These are phyloP conservation scores for Chrysomallon squamiferum DNA, from an alignment of 1,140 invertebrate genomes.

Conservation along the genomic window DNA sequence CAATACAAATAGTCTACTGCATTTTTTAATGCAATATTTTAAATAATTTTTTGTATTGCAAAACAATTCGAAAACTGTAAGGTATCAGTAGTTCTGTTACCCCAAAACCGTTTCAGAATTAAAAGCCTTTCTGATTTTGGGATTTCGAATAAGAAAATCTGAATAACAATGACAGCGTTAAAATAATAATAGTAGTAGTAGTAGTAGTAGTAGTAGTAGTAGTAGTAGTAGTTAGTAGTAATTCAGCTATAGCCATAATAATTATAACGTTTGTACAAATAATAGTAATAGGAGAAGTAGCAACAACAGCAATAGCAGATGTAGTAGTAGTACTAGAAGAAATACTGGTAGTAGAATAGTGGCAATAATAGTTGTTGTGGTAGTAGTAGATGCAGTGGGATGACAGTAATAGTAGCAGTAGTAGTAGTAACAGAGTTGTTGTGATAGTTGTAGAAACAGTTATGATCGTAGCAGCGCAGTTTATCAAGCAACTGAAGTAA, in stretches of 20 bases:
- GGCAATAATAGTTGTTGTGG: not conserved
- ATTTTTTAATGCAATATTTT: no score
- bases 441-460: no score
- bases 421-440: no score
- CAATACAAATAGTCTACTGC: slow-evolving; percentile 1
- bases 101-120: no score
- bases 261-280: not conserved
- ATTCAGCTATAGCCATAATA: not conserved
- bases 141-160: not conserved
- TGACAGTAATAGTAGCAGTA: no score
- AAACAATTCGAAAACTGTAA: no score
- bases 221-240: slow-evolving; percentile 4
- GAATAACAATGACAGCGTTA: not conserved
- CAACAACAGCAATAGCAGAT: slow-evolving; percentile 2
- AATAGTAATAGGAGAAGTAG: slow-evolving; percentile 2
- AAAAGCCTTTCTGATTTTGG: no score
- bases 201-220: slow-evolving; percentile 6
- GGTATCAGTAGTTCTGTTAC: no score
- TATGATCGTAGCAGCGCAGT: no score
- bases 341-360: not conserved
- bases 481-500: no score
- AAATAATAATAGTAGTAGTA: slow-evolving; percentile 1
- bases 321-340: slow-evolving; percentile 2
- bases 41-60: no score
- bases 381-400: not conserved